Percentiles rank a stretch among this genome's conserved stretches.
phyloP scores from a whole-genome alignment of 2,113 vertebrate species.

The Hyperopisus bebe region DNA sequence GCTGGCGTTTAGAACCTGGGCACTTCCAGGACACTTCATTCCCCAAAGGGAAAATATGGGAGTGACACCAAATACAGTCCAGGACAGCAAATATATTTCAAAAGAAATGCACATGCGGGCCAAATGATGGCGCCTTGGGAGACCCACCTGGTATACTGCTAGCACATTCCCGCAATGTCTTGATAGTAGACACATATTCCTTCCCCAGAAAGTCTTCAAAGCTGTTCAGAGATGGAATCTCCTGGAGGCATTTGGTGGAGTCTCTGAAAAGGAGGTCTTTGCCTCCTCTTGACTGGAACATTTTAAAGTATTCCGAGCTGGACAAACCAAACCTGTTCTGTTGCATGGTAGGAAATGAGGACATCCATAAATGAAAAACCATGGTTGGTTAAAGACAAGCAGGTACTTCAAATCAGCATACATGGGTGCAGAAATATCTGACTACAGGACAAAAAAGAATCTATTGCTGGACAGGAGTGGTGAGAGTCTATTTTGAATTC shows the following conservation, averaged over 20 bases:
- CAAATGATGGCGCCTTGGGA: neutral
- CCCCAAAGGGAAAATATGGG: neutral
- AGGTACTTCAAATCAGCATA: neutral
- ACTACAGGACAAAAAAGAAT: neutral
- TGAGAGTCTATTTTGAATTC: neutral
- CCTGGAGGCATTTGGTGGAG: conserved; percentile 63
- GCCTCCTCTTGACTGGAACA: conserved; percentile 50
- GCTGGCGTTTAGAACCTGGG: neutral
- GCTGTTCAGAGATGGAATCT: conserved; percentile 5
- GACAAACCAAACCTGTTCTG: conserved; percentile 35
- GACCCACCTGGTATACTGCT: conserved; percentile 51
- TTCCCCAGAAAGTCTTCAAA: conserved; percentile 46
- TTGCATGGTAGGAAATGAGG: conserved; percentile 12
- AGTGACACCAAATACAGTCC: too few species aligned
- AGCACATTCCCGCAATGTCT: conserved; percentile 40
- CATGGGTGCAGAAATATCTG: neutral
- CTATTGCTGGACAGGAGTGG: neutral
- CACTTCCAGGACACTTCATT: neutral
- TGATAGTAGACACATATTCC: conserved; percentile 41
- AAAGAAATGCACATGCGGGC: neutral
- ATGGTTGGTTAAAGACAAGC: neutral
- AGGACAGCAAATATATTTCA: neutral
- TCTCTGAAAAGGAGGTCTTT: conserved; percentile 68
- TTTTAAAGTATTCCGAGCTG: conserved; percentile 22
- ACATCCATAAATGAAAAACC: neutral